phyloP scores from a whole-genome alignment of 1,140 invertebrate species.

The Ostrea edulis region DNA sequence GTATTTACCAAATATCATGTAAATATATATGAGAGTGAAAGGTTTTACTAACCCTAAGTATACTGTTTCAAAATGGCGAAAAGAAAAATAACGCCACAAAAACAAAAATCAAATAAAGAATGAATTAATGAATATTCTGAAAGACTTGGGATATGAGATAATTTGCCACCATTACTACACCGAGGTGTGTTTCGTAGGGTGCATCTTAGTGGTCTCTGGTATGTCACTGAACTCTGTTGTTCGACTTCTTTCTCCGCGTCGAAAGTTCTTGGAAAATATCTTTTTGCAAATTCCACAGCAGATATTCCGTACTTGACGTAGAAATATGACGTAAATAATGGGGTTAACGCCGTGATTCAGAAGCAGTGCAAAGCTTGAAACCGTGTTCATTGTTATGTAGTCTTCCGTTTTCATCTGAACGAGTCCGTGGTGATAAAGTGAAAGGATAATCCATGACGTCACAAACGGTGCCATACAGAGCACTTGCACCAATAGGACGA shows the following conservation, averaged over 20 bases:
- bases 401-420: constrained; percentile 9
- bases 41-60: no score
- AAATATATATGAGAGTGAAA: no score
- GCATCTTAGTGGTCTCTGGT: constrained; percentile 22
- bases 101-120: neutral
- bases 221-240: constrained; percentile 7
- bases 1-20: no score
- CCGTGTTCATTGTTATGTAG: constrained; percentile 5
- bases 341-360: constrained; percentile 1
- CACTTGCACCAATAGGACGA: constrained; percentile 7
- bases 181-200: neutral
- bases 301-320: neutral
- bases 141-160: neutral
- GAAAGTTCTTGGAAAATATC: constrained; percentile 3
- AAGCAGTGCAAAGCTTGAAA: constrained; percentile 14
- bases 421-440: neutral
- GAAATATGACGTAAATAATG: constrained; percentile 36
- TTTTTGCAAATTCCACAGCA: constrained; percentile 28
- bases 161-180: neutral
- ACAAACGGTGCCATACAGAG: constrained; percentile 32
- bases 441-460: constrained; percentile 30
- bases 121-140: neutral
- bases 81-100: neutral
- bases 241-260: constrained; percentile 19
- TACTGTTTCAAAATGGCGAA: no score